phyloP scores from a whole-genome alignment of 2,113 vertebrate genomes.

The Hoplias malabaricus region DNA sequence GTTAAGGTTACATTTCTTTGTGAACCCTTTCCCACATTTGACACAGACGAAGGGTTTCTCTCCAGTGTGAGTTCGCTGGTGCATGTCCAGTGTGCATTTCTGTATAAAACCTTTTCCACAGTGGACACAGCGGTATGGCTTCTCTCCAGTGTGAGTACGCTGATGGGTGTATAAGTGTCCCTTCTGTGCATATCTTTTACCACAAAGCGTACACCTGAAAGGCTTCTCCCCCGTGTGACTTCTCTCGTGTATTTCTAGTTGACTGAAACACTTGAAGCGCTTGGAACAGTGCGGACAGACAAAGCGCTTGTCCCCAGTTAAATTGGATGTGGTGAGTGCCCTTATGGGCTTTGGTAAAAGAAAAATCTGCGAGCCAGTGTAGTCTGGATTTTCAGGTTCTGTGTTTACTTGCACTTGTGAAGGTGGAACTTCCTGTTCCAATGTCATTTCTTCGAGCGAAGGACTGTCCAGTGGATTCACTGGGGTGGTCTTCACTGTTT shows the following conservation, averaged over 20 bases:
- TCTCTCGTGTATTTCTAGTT: constrained; percentile 76
- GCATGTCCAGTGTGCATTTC: constrained; percentile 78
- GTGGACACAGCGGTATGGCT: constrained; percentile 72
- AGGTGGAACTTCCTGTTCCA: constrained; percentile 17
- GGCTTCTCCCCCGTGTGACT: constrained; percentile 78
- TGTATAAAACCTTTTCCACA: constrained; percentile 78
- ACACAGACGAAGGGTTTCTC: constrained; percentile 74
- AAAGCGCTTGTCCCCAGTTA: constrained; percentile 62
- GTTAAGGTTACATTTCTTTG: constrained; percentile 76
- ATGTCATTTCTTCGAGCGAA: background rate
- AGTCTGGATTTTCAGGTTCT: constrained; percentile 39
- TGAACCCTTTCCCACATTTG: constrained; percentile 75
- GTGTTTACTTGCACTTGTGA: constrained; percentile 32
- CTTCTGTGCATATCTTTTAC: constrained; percentile 74
- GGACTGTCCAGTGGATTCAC: background rate
- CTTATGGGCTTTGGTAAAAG: constrained; percentile 54
- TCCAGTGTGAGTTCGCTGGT: constrained; percentile 76
- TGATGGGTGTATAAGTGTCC: constrained; percentile 77
- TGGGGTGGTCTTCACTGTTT: background rate
- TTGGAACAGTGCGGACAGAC: constrained; percentile 72
- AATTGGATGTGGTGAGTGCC: constrained; percentile 57
- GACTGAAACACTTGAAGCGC: constrained; percentile 74
- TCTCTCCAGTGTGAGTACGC: constrained; percentile 76
- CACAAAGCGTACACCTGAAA: constrained; percentile 70
- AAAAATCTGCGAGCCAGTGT: constrained; percentile 42